These are phyloP conservation scores for Ganaspis brasiliensis DNA, from an alignment of 2,888 invertebrate genomes.

Conservation along the genomic window DNA sequence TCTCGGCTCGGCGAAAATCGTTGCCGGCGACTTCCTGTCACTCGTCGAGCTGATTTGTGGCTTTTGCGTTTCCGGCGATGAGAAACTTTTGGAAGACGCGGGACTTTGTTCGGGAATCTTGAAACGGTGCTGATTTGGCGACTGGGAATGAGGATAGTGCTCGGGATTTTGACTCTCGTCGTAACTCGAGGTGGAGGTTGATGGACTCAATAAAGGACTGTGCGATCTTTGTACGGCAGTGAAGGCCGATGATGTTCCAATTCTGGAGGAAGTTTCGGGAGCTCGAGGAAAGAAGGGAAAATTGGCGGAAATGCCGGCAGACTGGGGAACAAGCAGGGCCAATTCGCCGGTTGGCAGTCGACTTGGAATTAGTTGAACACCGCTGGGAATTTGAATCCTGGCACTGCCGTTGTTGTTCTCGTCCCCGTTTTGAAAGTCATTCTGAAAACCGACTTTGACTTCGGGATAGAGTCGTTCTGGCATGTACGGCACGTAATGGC, in stretches of 20 bases:
- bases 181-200: slow-evolving; percentile 87
- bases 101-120: slow-evolving; percentile 75
- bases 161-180: slow-evolving; percentile 82
- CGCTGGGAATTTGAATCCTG: slow-evolving; percentile 84
- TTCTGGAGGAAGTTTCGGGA: slow-evolving; percentile 69
- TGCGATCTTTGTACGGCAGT: slow-evolving; percentile 81
- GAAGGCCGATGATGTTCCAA: slow-evolving; percentile 77
- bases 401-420: slow-evolving; percentile 83
- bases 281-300: slow-evolving; percentile 81
- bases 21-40: slow-evolving; percentile 71
- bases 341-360: slow-evolving; percentile 86
- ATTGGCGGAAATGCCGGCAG: slow-evolving; percentile 80
- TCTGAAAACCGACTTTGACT: slow-evolving; percentile 78
- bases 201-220: slow-evolving; percentile 88
- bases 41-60: slow-evolving; percentile 77
- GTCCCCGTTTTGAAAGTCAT: slow-evolving; percentile 72
- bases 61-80: slow-evolving; percentile 77
- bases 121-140: slow-evolving; percentile 69
- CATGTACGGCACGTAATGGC: slow-evolving; percentile 79
- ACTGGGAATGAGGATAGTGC: slow-evolving; percentile 68
- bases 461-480: slow-evolving; percentile 79
- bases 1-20: slow-evolving; percentile 66
- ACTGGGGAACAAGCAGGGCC: slow-evolving; percentile 85
- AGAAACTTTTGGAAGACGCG: slow-evolving; percentile 62
- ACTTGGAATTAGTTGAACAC: slow-evolving; percentile 86